Base-by-base conservation (phyloP, 2,113 vertebrate species). In the Stercorarius parasiticus region DNA sequence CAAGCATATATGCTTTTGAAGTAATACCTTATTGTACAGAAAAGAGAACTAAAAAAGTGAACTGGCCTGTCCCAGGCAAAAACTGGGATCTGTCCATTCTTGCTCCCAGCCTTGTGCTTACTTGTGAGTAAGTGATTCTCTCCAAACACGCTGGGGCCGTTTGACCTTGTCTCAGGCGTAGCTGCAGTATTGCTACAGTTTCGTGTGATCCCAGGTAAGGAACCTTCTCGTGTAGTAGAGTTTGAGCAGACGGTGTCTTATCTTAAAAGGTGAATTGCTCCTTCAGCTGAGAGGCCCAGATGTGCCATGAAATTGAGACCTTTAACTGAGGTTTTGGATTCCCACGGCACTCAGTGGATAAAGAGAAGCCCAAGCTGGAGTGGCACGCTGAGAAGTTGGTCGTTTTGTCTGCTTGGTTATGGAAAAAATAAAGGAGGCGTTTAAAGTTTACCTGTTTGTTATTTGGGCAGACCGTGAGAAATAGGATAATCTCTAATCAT, bases 341-440 rank as follows among this genome's bases (percentile, higher is more conserved):
- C 55, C 29, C 34, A 29, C 2, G 76, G 45, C 36, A 11, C 23
- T 56, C 30, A 32, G 25, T 13, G 22, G 42, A 47, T 42, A 64
- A 88, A 88, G 15, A 78, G 21, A 80, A 80, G 30, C 59, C 43
- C n/a, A 32, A 53, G 36, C 6, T 93, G 64, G 27, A 88, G 13
- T 18, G 29, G 19, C 30, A 32, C 1, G 0, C 30, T 38, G 18
- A 62, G 34, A n/a, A 84, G 42, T 9, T n/a, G n/a, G 30, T 82
- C 20, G 47, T 85, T 91, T 93, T 81, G 9, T 53, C 36, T 74
- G 34, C 32, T 86, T 40, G 22, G 13, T 52, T 61, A 81, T 32
- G n/a, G 19, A 7, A 9, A 23, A 32, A 45, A 19, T 5, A 38
- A 10, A 15, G 2, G 14, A 73, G 3, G 8, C 0, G 0, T 77